A percentile compares a stretch with the other conserved stretches of the same genome.
These are phyloP conservation scores for Onthophagus taurus DNA, from an alignment of 1,140 invertebrate species.

Conservation along the genomic window DNA sequence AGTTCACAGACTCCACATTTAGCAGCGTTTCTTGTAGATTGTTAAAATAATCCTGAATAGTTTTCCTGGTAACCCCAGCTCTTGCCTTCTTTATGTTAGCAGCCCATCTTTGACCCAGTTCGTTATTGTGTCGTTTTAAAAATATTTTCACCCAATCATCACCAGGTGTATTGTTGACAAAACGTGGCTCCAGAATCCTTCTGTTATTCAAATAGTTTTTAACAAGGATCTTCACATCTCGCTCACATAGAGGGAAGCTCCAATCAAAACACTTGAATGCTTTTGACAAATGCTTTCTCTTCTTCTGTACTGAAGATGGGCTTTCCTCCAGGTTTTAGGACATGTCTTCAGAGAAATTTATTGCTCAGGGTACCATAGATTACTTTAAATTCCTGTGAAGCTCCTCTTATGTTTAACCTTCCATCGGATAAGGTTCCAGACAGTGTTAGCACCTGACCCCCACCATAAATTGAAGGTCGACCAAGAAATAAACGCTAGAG, in stretches of 20 bases:
- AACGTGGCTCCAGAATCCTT: neutral
- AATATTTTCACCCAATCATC: slow-evolving; percentile 1
- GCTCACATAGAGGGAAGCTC: neutral
- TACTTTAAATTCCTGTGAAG: slow-evolving; percentile 23
- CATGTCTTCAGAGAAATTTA: neutral
- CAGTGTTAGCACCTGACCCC: no score
- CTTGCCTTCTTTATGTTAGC: neutral
- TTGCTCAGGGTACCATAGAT: slow-evolving; percentile 19
- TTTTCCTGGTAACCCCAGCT: neutral
- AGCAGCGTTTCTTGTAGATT: neutral
- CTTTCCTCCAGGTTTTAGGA: slow-evolving; percentile 1
- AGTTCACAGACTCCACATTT: no score
- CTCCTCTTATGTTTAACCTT: no score
- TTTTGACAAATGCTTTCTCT: neutral
- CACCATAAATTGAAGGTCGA: no score
- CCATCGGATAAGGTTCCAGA: no score
- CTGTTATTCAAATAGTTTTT: neutral
- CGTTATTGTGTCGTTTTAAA: neutral
- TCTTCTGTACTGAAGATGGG: neutral
- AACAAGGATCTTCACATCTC: neutral
- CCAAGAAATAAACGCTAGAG: no score
- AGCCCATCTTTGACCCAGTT: neutral
- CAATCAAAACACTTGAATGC: slow-evolving; percentile 1
- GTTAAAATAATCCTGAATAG: neutral
- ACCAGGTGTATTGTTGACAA: neutral